These are phyloP conservation scores for Rhaphigaster nebulosa DNA, from an alignment of 2,888 invertebrate species.

Conservation along the genomic window DNA sequence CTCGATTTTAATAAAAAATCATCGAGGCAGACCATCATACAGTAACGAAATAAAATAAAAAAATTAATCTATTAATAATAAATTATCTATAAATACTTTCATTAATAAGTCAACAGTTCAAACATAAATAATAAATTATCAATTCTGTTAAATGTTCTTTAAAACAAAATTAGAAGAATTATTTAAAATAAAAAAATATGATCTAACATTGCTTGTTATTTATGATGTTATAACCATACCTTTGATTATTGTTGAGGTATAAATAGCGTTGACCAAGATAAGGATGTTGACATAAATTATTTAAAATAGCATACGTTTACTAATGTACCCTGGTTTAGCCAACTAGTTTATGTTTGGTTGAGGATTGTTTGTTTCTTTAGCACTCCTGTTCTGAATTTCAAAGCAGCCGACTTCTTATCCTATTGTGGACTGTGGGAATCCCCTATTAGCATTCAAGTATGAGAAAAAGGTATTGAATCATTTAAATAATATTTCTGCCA, in stretches of 20 bases:
- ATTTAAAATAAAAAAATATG: no score
- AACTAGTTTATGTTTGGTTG: neutral
- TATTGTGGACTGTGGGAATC: neutral
- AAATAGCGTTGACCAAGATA: neutral
- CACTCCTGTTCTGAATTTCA: neutral
- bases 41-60: no score
- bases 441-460: neutral
- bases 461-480: neutral
- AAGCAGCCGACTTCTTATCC: neutral
- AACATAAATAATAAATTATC: no score
- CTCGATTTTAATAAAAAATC: no score
- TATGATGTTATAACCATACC: neutral
- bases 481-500: neutral
- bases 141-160: no score
- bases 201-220: no score
- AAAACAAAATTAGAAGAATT: no score
- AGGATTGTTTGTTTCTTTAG: conserved; percentile 18
- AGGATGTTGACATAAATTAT: neutral
- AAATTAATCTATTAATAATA: no score
- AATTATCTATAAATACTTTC: no score
- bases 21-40: no score
- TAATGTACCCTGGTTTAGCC: neutral
- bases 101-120: no score
- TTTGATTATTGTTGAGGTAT: neutral
- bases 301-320: neutral